A percentile compares a stretch with the other conserved stretches of the same genome.
phyloP scores from a whole-genome alignment of 2,113 vertebrate genomes.

The Dasyornis broadbenti region DNA sequence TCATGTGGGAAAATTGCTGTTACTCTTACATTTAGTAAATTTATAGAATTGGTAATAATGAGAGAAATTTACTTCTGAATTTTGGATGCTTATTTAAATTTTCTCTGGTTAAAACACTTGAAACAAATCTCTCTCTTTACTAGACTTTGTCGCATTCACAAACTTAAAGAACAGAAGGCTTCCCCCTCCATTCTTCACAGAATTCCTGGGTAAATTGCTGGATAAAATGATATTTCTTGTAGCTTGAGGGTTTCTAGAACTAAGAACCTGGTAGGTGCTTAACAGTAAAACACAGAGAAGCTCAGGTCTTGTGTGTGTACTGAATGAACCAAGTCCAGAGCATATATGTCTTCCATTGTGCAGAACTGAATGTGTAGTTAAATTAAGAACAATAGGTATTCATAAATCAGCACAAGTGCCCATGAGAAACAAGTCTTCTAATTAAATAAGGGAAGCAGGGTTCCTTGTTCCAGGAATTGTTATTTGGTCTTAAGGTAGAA shows the following conservation, averaged over 20 bases:
- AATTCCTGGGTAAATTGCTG: background rate
- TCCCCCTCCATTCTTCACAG: background rate
- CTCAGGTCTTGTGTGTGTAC: background rate
- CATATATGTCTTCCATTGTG: conserved; percentile 46
- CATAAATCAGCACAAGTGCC: conserved; percentile 56
- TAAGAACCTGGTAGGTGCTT: background rate
- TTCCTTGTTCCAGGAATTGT: conserved; percentile 66
- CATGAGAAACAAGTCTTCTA: conserved; percentile 64
- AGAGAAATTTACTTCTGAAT: background rate
- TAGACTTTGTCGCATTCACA: background rate
- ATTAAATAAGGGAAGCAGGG: conserved; percentile 65
- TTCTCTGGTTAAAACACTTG: background rate
- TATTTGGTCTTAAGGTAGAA: conserved; percentile 37
- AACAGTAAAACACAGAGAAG: background rate
- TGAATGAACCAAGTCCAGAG: conserved; percentile 1
- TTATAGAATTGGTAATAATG: background rate
- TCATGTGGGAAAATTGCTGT: background rate
- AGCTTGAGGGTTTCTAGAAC: background rate
- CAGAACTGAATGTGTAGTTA: conserved; percentile 58
- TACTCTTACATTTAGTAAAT: background rate
- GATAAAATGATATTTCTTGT: background rate
- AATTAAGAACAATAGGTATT: conserved; percentile 70
- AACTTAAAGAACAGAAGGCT: background rate
- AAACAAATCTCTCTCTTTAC: background rate
- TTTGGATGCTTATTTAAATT: background rate